A percentile compares a stretch with the other conserved stretches of the same genome.
Evolutionary conservation across 2,888 invertebrate species (phyloP).

Genomic region (Amphimallon solstitiale): DNA sequence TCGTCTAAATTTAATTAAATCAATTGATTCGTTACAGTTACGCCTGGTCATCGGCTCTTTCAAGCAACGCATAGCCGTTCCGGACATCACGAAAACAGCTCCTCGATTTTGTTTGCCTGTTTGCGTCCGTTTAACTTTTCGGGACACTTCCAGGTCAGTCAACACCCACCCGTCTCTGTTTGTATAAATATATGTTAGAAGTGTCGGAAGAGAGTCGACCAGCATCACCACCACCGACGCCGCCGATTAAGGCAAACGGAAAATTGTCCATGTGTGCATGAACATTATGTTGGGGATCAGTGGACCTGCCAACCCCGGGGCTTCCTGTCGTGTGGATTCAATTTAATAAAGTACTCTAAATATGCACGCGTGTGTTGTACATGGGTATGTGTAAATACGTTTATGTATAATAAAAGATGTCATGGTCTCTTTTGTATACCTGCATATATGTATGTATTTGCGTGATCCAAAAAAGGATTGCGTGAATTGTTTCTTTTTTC

Average conservation of each 20-base stretch:
- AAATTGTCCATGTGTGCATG: constrained; percentile 12
- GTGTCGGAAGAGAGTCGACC: too few relatives aligned
- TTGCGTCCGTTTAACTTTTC: not conserved
- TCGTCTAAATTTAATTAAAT: not conserved
- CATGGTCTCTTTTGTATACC: too few relatives aligned
- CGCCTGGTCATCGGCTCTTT: not conserved
- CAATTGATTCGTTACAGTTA: not conserved
- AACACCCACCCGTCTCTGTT: constrained; percentile 19
- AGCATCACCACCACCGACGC: not conserved
- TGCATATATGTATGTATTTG: too few relatives aligned
- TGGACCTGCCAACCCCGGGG: not conserved
- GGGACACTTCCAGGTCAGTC: constrained; percentile 31
- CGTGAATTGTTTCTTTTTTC: too few relatives aligned
- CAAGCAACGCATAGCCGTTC: constrained; percentile 2
- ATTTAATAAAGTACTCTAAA: constrained; percentile 15
- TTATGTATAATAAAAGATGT: too few relatives aligned
- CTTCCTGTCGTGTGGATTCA: constrained; percentile 2
- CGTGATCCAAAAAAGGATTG: too few relatives aligned
- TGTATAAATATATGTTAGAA: too few relatives aligned
- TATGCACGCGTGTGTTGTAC: not conserved
- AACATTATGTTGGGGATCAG: not conserved
- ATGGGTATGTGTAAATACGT: too few relatives aligned
- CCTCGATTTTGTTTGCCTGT: not conserved
- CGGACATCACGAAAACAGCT: constrained; percentile 1
- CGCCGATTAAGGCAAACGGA: constrained; percentile 6